These are phyloP conservation scores for Eidolon helvum DNA, from an alignment of 2,113 vertebrate genomes.

Conservation along the genomic window DNA sequence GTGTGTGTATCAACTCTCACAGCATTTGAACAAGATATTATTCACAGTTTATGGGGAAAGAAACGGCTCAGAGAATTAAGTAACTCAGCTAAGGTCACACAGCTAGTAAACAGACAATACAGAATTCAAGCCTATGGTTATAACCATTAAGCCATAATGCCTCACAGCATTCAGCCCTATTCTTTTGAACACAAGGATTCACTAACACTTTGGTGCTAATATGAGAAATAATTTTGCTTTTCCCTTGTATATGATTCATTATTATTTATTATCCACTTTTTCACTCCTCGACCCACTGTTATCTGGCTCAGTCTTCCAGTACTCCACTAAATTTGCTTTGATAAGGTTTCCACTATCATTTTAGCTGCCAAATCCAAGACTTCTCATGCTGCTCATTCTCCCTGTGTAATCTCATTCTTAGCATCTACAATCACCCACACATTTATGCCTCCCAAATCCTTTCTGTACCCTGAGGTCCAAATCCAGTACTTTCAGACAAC, in stretches of 20 bases:
- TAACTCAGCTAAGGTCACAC: neutral
- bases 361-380: neutral
- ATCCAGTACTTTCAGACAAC: neutral
- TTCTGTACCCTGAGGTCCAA: conserved; percentile 15
- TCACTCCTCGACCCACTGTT: neutral
- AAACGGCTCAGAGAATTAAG: neutral
- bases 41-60: neutral
- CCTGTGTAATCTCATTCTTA: neutral
- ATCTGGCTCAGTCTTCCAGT: neutral
- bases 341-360: neutral
- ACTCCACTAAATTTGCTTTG: conserved; percentile 13
- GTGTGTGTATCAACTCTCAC: neutral
- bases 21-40: conserved; percentile 4
- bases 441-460: neutral
- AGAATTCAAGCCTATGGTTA: neutral
- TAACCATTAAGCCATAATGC: neutral
- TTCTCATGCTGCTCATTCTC: neutral
- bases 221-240: conserved; percentile 42
- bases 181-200: neutral
- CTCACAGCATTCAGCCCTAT: neutral
- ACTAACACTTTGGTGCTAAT: neutral
- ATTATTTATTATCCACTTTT: conserved; percentile 12
- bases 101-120: neutral
- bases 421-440: neutral
- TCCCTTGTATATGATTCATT: neutral